Base-by-base conservation (phyloP, 2,113 vertebrate genomes). In the Grammomys surdaster region DNA sequence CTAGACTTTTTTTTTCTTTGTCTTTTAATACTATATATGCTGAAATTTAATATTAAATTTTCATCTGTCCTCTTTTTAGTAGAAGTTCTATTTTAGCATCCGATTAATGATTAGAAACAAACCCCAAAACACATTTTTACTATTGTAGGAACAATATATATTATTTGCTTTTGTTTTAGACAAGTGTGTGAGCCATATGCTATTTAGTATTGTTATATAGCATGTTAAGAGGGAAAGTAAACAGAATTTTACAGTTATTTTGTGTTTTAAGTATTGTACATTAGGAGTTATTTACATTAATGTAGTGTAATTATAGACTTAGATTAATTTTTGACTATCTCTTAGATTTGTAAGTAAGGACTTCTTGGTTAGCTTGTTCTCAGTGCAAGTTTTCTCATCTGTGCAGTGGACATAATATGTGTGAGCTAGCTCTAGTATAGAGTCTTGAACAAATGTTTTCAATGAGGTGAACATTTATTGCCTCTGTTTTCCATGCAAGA, bases 91-190 rank as follows among this genome's bases (percentile, higher is more conserved):
- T 77, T 63, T 93, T 89, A 86, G 46, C 73, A 80, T 86, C 24
- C 7, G 73, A 33, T 43, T 65, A 33, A 43, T 86, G 43, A 81
- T 75, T 48, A 81, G 24, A 91, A 94, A 26, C 31, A 91, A 73
- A 93, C 48, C 69, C 31, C 58, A 85, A 78, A 82, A 36, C 5
- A 36, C 56, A 33, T 78, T 96, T 89, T 86, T 69, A 69, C 67
- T n/a, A 24, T 81, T 90, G 36, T 36, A 96, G 73, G 73, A 93
- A 69, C 48, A 89, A 58, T 84, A 22, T 67, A 63, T 46, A 72
- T 70, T 12, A 58, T 87, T 65, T 90, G 20, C 43, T 87, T 89
- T 84, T 89, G 70, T 78, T 85, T 87, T 67, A 73, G 81, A 65
- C 26, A 85, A 63, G 3, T 48, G 31, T 65, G 19, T 84, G 28